Evolutionary conservation across 2,888 invertebrate species (phyloP).

Genomic region (Hydrotaea cyrtoneurina): DNA sequence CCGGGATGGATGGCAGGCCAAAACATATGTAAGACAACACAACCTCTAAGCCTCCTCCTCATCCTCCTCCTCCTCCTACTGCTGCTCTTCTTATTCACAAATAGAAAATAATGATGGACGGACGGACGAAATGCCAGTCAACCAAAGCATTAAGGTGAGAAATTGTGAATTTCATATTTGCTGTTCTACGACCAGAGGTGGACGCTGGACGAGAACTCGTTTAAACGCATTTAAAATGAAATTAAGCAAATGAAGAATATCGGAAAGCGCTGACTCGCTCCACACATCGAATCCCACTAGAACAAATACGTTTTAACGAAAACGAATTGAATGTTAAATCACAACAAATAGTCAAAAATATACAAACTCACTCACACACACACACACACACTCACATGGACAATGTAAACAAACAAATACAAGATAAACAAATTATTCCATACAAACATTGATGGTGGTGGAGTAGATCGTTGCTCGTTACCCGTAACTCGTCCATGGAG

Average conservation of each 20-base stretch:
- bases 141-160: constrained; percentile 64
- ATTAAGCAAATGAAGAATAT: constrained; percentile 4
- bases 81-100: constrained; percentile 25
- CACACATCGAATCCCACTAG: constrained; percentile 18
- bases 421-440: constrained; percentile 64
- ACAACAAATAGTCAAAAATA: constrained; percentile 48
- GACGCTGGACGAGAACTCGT: constrained; percentile 35
- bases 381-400: background rate
- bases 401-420: constrained; percentile 56
- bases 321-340: constrained; percentile 62
- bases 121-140: constrained; percentile 42
- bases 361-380: constrained; percentile 14
- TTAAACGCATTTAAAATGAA: constrained; percentile 44
- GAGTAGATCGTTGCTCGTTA: constrained; percentile 7
- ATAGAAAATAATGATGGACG: constrained; percentile 53
- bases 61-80: too few species aligned
- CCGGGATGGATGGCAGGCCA: constrained; percentile 1
- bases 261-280: background rate
- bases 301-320: constrained; percentile 46
- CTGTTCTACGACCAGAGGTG: too few species aligned
- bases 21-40: constrained; percentile 50
- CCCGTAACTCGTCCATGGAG: constrained; percentile 30
- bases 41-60: constrained; percentile 45
- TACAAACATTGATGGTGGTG: background rate
- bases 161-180: constrained; percentile 57